Evolutionary conservation across 2,797 vertebrate species (phyloP).

Genomic region (Artibeus jamaicensis): DNA sequence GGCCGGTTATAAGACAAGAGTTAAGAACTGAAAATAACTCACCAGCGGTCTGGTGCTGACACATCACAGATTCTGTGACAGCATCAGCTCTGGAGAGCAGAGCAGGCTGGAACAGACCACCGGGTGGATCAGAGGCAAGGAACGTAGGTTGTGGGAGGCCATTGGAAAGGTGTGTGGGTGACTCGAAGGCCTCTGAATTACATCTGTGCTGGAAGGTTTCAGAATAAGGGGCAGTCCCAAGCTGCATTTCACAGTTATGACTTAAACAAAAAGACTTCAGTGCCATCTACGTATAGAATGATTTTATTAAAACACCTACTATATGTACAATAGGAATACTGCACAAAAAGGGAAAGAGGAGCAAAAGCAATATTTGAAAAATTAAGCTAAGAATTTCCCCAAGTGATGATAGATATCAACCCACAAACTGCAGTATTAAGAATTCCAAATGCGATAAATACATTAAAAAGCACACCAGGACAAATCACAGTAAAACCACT

Average conservation of each 20-base stretch:
- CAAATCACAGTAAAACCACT: not conserved
- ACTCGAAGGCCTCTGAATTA: fast-evolving
- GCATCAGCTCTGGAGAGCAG: not conserved
- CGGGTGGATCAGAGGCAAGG: not conserved
- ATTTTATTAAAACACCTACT: not conserved
- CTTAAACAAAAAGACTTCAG: not conserved
- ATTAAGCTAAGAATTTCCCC: not conserved
- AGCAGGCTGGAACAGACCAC: not conserved
- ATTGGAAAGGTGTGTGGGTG: not conserved
- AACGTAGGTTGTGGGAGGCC: too few relatives aligned
- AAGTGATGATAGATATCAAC: not conserved
- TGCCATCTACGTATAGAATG: not conserved
- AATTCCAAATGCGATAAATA: not conserved
- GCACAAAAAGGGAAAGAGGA: not conserved
- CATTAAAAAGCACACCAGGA: not conserved
- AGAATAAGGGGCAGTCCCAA: not conserved
- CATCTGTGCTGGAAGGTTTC: not conserved
- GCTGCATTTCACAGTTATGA: not conserved
- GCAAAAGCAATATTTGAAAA: not conserved
- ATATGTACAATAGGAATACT: not conserved
- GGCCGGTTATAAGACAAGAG: not conserved
- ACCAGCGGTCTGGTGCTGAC: not conserved
- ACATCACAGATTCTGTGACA: not conserved
- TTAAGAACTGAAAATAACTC: not conserved
- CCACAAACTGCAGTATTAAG: not conserved